A percentile compares a stretch with the other conserved stretches of the same genome.
Conservation (phyloP, 2,888 invertebrate genomes). For the Papilio demoleus region DNA sequence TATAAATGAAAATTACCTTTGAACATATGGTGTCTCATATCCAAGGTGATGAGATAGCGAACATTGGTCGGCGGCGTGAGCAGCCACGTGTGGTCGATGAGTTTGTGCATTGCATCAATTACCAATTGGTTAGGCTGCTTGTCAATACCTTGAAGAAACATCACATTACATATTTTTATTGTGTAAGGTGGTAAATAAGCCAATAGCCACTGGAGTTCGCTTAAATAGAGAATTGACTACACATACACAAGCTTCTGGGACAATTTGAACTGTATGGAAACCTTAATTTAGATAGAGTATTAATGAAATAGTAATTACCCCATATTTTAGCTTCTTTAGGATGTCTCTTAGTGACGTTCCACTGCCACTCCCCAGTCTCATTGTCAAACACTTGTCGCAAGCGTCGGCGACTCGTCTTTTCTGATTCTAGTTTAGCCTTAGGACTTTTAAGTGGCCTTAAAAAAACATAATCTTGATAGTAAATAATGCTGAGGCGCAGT, state of each 20-base stretch:
- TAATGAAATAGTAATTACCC: conserved; percentile 58
- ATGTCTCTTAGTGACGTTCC: conserved; percentile 68
- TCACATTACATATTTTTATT: too few relatives aligned
- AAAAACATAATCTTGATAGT: background rate
- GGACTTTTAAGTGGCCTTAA: conserved; percentile 65
- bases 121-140: conserved; percentile 65
- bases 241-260: too few relatives aligned
- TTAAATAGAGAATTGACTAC: too few relatives aligned
- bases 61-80: conserved; percentile 67
- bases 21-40: conserved; percentile 81
- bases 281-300: background rate
- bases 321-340: conserved; percentile 73
- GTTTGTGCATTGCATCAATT: conserved; percentile 63
- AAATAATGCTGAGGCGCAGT: too few relatives aligned
- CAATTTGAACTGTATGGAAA: too few relatives aligned
- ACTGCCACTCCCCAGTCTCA: conserved; percentile 70
- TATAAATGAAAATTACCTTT: conserved; percentile 63
- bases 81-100: conserved; percentile 72
- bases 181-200: too few relatives aligned
- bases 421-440: conserved; percentile 64
- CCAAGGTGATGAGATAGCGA: conserved; percentile 77
- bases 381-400: conserved; percentile 66
- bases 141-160: conserved; percentile 65
- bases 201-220: too few relatives aligned
- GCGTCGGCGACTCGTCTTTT: conserved; percentile 70